These are phyloP conservation scores for Ochropleura leucogaster DNA, from an alignment of 2,888 invertebrate species.

Conservation along the genomic window DNA sequence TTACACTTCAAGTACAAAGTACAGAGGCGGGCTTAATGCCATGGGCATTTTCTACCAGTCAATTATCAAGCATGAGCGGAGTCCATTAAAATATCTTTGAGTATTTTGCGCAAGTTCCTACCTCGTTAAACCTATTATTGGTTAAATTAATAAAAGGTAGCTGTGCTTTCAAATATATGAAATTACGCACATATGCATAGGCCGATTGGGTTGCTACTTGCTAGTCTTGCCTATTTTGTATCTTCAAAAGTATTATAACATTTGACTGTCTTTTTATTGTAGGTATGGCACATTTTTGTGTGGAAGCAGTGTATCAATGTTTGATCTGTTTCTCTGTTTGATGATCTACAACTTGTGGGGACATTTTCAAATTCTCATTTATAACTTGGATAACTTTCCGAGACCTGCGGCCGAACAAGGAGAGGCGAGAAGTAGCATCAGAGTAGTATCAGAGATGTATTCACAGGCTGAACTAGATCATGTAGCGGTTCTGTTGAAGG, in stretches of 20 bases:
- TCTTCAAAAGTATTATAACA: background rate
- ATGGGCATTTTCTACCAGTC: too few species aligned
- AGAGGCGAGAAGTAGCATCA: background rate
- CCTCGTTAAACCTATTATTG: background rate
- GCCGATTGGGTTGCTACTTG: background rate
- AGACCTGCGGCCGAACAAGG: conserved; percentile 41
- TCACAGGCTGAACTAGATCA: conserved; percentile 39
- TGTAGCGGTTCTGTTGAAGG: conserved; percentile 38
- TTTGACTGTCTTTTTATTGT: conserved; percentile 4
- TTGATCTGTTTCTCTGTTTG: conserved; percentile 64
- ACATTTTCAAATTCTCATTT: conserved; percentile 64
- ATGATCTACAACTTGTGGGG: conserved; percentile 69
- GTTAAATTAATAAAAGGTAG: too few species aligned
- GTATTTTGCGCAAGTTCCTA: background rate
- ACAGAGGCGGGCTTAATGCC: too few species aligned
- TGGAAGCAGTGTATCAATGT: conserved; percentile 53
- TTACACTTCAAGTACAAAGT: too few species aligned
- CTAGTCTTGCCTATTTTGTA: background rate
- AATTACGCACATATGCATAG: too few species aligned
- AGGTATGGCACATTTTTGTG: conserved; percentile 50
- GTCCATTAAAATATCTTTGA: background rate
- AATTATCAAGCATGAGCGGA: background rate
- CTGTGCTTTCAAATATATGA: too few species aligned
- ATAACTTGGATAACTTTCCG: conserved; percentile 58
- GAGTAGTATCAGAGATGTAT: conserved; percentile 42